Conservation (phyloP, 1,140 invertebrate species). For the Carposina sasakii region DNA sequence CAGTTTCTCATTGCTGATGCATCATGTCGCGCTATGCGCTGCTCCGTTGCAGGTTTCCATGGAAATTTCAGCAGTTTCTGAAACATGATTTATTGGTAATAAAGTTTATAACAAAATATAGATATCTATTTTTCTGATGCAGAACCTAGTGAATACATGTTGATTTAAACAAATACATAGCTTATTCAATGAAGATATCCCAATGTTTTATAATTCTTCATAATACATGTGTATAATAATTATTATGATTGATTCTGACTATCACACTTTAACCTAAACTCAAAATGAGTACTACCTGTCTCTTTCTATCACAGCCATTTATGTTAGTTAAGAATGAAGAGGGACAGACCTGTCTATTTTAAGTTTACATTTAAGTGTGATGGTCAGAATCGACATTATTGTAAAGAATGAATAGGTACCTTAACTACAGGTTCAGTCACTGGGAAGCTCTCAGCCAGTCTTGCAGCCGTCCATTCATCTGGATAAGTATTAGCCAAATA, state of each 20-base stretch:
- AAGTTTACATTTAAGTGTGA: too few relatives aligned
- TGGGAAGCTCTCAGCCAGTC: conserved; percentile 86
- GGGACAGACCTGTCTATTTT: too few relatives aligned
- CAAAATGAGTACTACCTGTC: too few relatives aligned
- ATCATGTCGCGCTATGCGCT: conserved; percentile 77
- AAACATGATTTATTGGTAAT: conserved; percentile 27
- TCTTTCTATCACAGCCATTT: too few relatives aligned
- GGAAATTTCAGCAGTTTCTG: conserved; percentile 77
- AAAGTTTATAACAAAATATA: background rate
- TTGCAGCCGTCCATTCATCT: conserved; percentile 81
- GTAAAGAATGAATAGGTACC: conserved; percentile 40
- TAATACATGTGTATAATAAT: too few relatives aligned
- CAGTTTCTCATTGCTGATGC: conserved; percentile 78
- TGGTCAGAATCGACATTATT: too few relatives aligned
- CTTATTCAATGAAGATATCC: too few relatives aligned
- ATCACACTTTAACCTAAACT: too few relatives aligned
- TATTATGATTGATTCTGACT: too few relatives aligned
- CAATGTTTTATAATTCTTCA: too few relatives aligned
- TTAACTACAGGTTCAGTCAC: conserved; percentile 75
- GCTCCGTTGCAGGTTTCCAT: conserved; percentile 74
- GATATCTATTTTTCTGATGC: background rate
- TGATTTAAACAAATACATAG: conserved; percentile 23
- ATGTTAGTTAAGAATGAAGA: too few relatives aligned
- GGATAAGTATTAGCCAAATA: conserved; percentile 79
- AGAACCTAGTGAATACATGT: too few relatives aligned